A percentile compares a stretch with the other conserved stretches of the same genome.
These are phyloP conservation scores for Oceanodroma leucorhoa DNA, from an alignment of 2,797 vertebrate genomes.

Conservation along the genomic window DNA sequence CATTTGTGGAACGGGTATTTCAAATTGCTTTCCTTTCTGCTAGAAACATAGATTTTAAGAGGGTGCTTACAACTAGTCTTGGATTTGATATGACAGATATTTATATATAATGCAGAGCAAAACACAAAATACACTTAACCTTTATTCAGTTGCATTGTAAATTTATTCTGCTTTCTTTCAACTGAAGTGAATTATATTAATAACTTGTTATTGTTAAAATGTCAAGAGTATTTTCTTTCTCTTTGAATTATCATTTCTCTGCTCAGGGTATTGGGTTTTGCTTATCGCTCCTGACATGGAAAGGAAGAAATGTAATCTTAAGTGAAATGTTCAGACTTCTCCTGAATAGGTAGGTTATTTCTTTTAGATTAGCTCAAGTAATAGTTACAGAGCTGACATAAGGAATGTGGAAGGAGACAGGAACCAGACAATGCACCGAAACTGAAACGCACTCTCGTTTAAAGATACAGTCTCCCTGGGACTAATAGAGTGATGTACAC, in stretches of 20 bases:
- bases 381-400: conserved; percentile 36
- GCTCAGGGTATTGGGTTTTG: conserved; percentile 58
- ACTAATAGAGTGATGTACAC: not conserved
- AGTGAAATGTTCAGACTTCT: conserved; percentile 56
- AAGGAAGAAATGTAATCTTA: conserved; percentile 63
- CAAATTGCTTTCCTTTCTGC: conserved; percentile 50
- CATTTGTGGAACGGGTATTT: conserved; percentile 35
- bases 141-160: conserved; percentile 65
- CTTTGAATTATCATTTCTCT: conserved; percentile 71
- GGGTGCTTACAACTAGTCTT: conserved; percentile 19
- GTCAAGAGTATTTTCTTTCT: conserved; percentile 73
- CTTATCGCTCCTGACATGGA: conserved; percentile 63
- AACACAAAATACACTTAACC: conserved; percentile 68
- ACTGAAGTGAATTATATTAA: conserved; percentile 71
- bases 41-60: conserved; percentile 48
- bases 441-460: not conserved
- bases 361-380: conserved; percentile 50
- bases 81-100: conserved; percentile 67
- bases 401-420: conserved; percentile 1
- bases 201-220: conserved; percentile 74
- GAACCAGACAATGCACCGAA: conserved; percentile 32
- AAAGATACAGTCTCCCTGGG: not conserved
- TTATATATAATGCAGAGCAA: conserved; percentile 69
- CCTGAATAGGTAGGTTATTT: conserved; percentile 46
- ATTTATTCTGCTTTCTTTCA: conserved; percentile 63